Conservation (phyloP, 2,797 vertebrate genomes). For the Clarias laeviceps region DNA sequence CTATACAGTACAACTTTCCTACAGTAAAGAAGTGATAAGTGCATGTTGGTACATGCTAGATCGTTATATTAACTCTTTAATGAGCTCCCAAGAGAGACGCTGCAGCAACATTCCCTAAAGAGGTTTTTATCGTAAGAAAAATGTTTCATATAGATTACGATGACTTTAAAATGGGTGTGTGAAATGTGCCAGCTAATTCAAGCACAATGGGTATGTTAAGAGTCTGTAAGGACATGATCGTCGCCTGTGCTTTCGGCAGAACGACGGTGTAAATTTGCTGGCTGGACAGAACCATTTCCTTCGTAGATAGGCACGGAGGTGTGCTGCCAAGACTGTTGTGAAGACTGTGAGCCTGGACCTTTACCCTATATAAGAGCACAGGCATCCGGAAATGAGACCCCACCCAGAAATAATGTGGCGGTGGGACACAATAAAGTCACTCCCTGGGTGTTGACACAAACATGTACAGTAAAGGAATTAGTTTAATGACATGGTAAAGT, state of each 20-base stretch:
- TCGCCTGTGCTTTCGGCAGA: slow-evolving; percentile 23
- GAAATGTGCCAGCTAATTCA: slow-evolving; percentile 14
- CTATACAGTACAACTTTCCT: neutral
- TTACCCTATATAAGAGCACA: slow-evolving; percentile 35
- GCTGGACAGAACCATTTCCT: slow-evolving; percentile 42
- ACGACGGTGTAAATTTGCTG: slow-evolving; percentile 34
- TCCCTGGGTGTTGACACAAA: neutral
- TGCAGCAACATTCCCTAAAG: neutral
- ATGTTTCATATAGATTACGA: neutral
- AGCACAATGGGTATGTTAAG: neutral
- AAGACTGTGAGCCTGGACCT: slow-evolving; percentile 37
- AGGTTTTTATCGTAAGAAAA: slow-evolving; percentile 19
- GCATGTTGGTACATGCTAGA: neutral
- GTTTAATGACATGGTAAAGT: neutral
- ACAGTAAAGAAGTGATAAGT: neutral
- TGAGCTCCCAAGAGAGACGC: neutral
- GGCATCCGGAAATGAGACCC: slow-evolving; percentile 27
- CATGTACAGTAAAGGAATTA: neutral
- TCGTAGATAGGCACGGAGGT: slow-evolving; percentile 25
- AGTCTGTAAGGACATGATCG: slow-evolving; percentile 39
- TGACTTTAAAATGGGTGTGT: slow-evolving; percentile 20
- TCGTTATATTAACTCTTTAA: neutral
- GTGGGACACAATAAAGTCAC: slow-evolving; percentile 13
- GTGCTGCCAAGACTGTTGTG: slow-evolving; percentile 27
- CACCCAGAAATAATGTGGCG: slow-evolving; percentile 18